Evolutionary conservation across 2,113 vertebrate genomes (phyloP), one percentile per base, ranked within the genome.

Genomic region (Nansenia antarctica): DNA sequence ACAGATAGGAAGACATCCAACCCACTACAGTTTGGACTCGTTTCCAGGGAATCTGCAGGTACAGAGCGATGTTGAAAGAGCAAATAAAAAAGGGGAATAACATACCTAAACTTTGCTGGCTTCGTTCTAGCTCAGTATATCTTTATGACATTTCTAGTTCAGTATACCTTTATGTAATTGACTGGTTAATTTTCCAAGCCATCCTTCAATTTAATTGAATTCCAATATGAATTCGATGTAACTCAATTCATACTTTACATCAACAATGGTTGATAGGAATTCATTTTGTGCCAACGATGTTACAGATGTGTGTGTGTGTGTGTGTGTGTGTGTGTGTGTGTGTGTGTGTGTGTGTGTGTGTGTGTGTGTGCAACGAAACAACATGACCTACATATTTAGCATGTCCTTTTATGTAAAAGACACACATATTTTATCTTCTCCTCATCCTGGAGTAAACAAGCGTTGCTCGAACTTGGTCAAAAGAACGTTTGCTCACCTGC

Each of bases 1-100:
- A 72, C 77, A 59, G 74, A 82, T 70, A 61, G 0, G 24, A 2
- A 58, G 70, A 83, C 80, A 83, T 75, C 31, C 75, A 74, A 80
- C 73, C 75, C 62, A 26, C 57, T 66, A 70, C 39, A 76, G 70
- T 74, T 74, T 30, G 61, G 62, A 61, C 45, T 76, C 49, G 34
- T 53, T 77, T 62, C 64, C 26, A 1, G 72, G 47, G 77, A 27
- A 54, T 26, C 75, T 65, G 37, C 45, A 47, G 32, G 59, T 31
- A 32, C 54, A 24, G 63, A n/a, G 53, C 60, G 30, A 62, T 66
- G 49, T 18, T 59, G 53, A 32, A 27, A 65, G 39, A 47, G 35
- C 47, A 34, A 49, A 22, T 7, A 49, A 3, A 9, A 49, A 42
- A 42, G 5, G 14, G 39, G n/a, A n/a, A 42, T 42, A 42, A 42